These are phyloP conservation scores for Drosophila tripunctata DNA, from an alignment of 2,888 invertebrate species.

Conservation along the genomic window DNA sequence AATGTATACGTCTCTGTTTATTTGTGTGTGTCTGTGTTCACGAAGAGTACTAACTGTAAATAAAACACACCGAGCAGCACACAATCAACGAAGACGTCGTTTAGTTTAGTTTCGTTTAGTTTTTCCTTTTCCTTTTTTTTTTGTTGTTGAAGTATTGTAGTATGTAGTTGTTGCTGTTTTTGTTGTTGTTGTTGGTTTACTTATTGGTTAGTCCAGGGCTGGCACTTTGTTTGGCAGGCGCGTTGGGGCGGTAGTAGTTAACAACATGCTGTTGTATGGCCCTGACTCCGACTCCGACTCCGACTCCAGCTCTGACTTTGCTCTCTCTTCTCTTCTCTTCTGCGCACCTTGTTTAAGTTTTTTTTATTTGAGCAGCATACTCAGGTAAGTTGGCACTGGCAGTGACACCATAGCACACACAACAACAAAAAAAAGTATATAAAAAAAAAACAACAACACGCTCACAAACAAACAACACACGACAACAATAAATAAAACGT, in stretches of 20 bases:
- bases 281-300: constrained; percentile 33
- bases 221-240: constrained; percentile 23
- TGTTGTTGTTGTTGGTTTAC: constrained; percentile 29
- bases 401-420: constrained; percentile 39
- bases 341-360: constrained; percentile 69
- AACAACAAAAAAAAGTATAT: constrained; percentile 62
- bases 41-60: constrained; percentile 2
- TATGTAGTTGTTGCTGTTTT: neutral
- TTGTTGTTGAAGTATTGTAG: no score
- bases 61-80: neutral
- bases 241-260: constrained; percentile 44
- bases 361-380: constrained; percentile 51
- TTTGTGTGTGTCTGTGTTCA: neutral
- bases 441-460: no score
- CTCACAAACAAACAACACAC: constrained; percentile 55
- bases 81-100: constrained; percentile 5
- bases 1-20: constrained; percentile 3
- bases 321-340: no score
- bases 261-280: constrained; percentile 51
- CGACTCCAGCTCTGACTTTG: no score
- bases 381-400: constrained; percentile 57
- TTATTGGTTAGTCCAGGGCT: constrained; percentile 51
- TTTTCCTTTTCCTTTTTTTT: neutral
- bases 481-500: constrained; percentile 66
- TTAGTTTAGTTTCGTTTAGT: constrained; percentile 16